Percentiles rank a stretch among this genome's conserved stretches.
These are phyloP conservation scores for Morpho achilles DNA, from an alignment of 2,888 invertebrate genomes.

Conservation along the genomic window DNA sequence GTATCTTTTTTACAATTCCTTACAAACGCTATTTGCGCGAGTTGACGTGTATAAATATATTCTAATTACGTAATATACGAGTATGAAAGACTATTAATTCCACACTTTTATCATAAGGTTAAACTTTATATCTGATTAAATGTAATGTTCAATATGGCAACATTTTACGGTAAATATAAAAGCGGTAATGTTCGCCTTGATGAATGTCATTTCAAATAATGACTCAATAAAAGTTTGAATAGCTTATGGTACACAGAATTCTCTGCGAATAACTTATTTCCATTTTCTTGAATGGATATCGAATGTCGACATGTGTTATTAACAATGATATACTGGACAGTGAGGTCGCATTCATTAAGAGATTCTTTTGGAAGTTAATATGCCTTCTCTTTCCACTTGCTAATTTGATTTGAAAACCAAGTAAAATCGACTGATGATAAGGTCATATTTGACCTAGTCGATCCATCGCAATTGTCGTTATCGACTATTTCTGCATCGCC, in stretches of 20 bases:
- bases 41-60: not conserved
- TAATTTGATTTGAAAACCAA: too few relatives aligned
- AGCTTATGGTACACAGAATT: not conserved
- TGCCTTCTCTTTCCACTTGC: too few relatives aligned
- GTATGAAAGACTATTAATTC: not conserved
- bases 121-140: not conserved
- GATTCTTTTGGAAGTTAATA: too few relatives aligned
- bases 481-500: too few relatives aligned
- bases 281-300: conserved; percentile 17
- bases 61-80: not conserved
- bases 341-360: too few relatives aligned
- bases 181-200: conserved; percentile 8
- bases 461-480: too few relatives aligned
- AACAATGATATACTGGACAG: too few relatives aligned
- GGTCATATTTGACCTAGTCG: too few relatives aligned
- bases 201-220: conserved; percentile 10
- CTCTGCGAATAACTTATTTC: conserved; percentile 13
- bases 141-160: conserved; percentile 9
- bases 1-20: too few relatives aligned
- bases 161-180: conserved; percentile 12
- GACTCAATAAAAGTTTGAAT: conserved; percentile 11
- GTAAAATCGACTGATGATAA: too few relatives aligned
- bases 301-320: not conserved
- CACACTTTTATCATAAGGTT: not conserved
- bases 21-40: not conserved